Evolutionary conservation across 2,888 invertebrate species (phyloP).

Genomic region (Amphimallon solstitiale): DNA sequence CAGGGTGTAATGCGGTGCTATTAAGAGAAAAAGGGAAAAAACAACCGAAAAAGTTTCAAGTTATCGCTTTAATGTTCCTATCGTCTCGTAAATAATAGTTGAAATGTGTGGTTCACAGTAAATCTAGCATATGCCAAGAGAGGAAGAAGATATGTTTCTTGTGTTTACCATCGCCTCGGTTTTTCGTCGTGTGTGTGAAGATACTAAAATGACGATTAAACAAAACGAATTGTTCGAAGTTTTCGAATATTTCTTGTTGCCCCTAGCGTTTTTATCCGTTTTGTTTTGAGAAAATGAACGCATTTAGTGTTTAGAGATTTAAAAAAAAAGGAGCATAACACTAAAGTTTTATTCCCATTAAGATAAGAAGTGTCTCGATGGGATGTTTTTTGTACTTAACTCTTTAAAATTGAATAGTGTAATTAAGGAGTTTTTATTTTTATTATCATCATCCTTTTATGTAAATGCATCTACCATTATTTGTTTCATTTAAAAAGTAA

Average conservation of each 20-base stretch:
- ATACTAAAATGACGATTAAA: constrained; percentile 21
- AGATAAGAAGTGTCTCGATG: too few species aligned
- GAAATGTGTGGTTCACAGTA: constrained; percentile 19
- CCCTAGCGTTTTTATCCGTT: too few species aligned
- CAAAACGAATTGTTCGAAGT: constrained; percentile 10
- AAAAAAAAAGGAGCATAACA: too few species aligned
- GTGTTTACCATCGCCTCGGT: neutral
- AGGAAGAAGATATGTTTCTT: neutral
- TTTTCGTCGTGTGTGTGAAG: neutral
- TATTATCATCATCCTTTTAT: too few species aligned
- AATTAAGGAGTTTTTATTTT: too few species aligned
- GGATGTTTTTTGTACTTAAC: too few species aligned
- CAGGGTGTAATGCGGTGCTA: constrained; percentile 8
- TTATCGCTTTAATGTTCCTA: constrained; percentile 15
- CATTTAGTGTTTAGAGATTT: too few species aligned
- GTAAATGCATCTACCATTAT: too few species aligned
- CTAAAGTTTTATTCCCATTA: too few species aligned
- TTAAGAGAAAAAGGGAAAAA: constrained; percentile 10
- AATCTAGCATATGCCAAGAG: neutral
- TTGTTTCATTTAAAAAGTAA: too few species aligned
- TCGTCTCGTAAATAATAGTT: constrained; percentile 17
- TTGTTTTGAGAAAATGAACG: too few species aligned
- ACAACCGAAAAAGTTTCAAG: constrained; percentile 9
- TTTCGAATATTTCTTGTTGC: constrained; percentile 1
- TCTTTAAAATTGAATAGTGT: too few species aligned